These are phyloP conservation scores for Micromesistius poutassou DNA, from an alignment of 2,797 vertebrate species.

Conservation along the genomic window DNA sequence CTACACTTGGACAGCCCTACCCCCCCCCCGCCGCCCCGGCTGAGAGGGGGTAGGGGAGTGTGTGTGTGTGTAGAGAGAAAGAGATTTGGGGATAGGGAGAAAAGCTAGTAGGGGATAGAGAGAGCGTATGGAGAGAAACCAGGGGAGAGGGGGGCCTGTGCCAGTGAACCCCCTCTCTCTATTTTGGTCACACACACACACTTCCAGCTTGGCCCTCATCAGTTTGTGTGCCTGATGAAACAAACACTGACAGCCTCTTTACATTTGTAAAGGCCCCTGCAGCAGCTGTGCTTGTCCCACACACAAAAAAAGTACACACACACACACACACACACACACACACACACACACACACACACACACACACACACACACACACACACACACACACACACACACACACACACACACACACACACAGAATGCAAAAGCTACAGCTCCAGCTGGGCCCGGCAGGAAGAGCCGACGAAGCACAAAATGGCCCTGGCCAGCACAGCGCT, in stretches of 20 bases:
- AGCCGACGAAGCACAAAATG: constrained; percentile 88
- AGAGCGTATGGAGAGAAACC: constrained; percentile 21
- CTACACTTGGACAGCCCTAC: constrained; percentile 75
- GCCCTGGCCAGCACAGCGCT: constrained; percentile 61
- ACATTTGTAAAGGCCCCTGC: constrained; percentile 99
- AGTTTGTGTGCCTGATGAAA: constrained; percentile 97
- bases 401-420: no score
- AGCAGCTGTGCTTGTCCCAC: constrained; percentile 99
- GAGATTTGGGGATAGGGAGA: neutral
- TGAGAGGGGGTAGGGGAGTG: constrained; percentile 33
- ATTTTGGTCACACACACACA: constrained; percentile 74
- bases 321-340: no score
- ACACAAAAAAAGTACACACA: constrained; percentile 67
- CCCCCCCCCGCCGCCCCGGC: no score
- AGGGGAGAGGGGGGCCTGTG: constrained; percentile 41
- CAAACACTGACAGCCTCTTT: constrained; percentile 99
- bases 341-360: no score
- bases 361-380: no score
- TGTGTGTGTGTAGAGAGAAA: constrained; percentile 7
- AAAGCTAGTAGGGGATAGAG: neutral
- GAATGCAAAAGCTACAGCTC: constrained; percentile 89
- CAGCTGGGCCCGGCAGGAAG: constrained; percentile 89
- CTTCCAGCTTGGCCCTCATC: constrained; percentile 96
- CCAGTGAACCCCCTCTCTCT: constrained; percentile 59
- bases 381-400: no score